These are phyloP conservation scores for Anguilla anguilla DNA, from an alignment of 2,797 vertebrate genomes.

Conservation along the genomic window DNA sequence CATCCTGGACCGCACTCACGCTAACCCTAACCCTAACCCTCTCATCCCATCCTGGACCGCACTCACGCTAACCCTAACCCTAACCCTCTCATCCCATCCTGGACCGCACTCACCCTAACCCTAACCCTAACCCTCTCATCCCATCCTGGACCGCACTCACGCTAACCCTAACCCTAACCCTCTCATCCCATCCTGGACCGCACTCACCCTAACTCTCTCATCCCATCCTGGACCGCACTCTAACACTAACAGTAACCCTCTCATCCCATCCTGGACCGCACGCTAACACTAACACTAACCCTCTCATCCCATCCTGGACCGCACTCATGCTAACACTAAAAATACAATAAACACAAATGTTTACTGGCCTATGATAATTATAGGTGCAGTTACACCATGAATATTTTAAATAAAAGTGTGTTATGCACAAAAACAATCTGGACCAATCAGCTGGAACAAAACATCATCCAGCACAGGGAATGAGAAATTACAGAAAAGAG, in stretches of 20 bases:
- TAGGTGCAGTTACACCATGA: background rate
- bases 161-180: background rate
- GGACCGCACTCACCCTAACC: background rate
- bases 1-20: background rate
- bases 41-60: background rate
- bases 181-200: background rate
- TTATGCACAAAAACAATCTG: background rate
- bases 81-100: background rate
- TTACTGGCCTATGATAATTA: background rate
- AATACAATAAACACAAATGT: background rate
- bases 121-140: background rate
- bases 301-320: background rate
- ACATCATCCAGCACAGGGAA: background rate
- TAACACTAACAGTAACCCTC: background rate
- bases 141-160: background rate
- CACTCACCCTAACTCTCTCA: background rate
- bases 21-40: background rate
- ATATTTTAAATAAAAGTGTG: background rate
- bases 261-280: background rate
- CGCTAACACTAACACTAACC: no score
- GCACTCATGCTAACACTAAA: background rate
- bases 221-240: background rate
- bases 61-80: background rate
- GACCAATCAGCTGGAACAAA: background rate
- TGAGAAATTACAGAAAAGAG: background rate